Conservation (phyloP, 2,797 vertebrate genomes). For the Muscicapa comitata region DNA sequence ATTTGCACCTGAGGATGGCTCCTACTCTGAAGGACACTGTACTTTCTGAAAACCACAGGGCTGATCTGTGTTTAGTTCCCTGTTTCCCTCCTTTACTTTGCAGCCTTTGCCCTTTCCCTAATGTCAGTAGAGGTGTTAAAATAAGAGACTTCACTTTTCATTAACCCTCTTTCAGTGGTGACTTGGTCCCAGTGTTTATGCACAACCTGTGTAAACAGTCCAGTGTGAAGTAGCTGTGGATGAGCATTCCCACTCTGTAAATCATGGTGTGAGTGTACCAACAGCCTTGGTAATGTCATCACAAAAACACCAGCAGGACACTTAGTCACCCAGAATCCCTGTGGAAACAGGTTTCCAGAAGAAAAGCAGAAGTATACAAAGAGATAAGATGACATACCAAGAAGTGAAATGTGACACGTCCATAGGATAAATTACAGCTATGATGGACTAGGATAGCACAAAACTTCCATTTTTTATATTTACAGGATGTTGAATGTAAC, state of each 20-base stretch:
- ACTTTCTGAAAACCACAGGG: neutral
- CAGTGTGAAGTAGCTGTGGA: neutral
- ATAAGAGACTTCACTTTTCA: neutral
- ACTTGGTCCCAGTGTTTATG: neutral
- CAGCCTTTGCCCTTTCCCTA: neutral
- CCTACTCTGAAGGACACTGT: neutral
- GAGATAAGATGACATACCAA: neutral
- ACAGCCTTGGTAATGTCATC: neutral
- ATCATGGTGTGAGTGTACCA: neutral
- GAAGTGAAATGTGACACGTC: neutral
- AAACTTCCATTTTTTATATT: neutral
- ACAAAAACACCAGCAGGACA: neutral
- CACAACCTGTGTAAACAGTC: neutral
- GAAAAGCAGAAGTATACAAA: neutral
- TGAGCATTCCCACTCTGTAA: neutral
- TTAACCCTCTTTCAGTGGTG: neutral
- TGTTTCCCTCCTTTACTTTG: neutral
- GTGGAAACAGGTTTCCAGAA: neutral
- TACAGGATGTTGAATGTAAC: neutral
- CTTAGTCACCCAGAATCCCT: neutral
- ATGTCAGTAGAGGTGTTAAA: neutral
- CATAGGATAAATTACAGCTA: neutral
- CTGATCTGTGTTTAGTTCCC: neutral
- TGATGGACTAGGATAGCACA: neutral
- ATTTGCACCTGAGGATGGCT: neutral